A percentile compares a stretch with the other conserved stretches of the same genome.
Evolutionary conservation across 2,113 vertebrate species (phyloP).

Genomic region (Ginglymostoma cirratum): DNA sequence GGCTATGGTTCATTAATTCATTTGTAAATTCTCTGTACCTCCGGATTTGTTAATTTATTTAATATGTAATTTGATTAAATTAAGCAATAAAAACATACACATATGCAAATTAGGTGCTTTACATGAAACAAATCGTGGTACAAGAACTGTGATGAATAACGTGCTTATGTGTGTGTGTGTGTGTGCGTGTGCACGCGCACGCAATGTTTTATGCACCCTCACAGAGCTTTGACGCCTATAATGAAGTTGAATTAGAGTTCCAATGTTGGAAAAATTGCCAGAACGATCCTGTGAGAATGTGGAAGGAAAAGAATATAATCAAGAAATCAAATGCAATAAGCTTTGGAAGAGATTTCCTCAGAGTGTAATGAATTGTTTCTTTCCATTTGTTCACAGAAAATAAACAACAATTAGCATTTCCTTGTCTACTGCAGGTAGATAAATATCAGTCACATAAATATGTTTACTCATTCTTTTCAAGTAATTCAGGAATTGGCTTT

Average conservation of each 20-base stretch:
- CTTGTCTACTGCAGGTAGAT: background rate
- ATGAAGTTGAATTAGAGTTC: background rate
- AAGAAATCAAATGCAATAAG: background rate
- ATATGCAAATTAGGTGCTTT: background rate
- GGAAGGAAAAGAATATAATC: background rate
- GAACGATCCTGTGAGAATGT: background rate
- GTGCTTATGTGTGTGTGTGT: too few species aligned
- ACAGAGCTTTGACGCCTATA: background rate
- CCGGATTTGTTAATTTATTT: background rate
- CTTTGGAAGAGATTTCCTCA: background rate
- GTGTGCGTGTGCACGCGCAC: too few species aligned
- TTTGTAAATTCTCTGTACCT: background rate
- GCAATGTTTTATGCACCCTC: background rate
- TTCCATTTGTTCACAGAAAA: background rate
- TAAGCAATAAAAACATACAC: background rate
- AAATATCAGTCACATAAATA: background rate
- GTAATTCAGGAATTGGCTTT: background rate
- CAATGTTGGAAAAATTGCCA: background rate
- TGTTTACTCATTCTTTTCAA: background rate
- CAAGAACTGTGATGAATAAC: background rate
- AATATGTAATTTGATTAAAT: background rate
- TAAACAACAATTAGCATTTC: background rate
- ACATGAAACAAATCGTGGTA: background rate
- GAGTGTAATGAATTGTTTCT: background rate
- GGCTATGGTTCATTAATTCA: background rate